Base-by-base conservation (phyloP, 2,797 vertebrate genomes). In the Caiman crocodilus region DNA sequence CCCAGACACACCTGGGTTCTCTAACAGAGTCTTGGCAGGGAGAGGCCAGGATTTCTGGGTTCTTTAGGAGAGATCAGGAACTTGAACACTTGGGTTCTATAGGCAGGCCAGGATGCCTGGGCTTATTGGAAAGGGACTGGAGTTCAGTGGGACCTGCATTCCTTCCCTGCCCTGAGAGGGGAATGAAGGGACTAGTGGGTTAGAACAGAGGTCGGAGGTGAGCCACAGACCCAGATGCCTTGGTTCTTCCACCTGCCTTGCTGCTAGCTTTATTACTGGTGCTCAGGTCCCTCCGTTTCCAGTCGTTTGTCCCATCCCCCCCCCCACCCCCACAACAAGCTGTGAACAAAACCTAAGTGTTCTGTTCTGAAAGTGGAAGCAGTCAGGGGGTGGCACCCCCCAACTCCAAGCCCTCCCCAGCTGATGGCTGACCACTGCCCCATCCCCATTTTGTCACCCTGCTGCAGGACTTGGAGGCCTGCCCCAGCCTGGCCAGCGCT, bases 381-480 rank as follows among this genome's bases (percentile, higher is more conserved):
- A 42, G 7, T 42, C 42, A 42, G 42, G 9, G 42, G 9, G 7
- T 42, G 26, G 28, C 26, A 25, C 63, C 28, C 4, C 63, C 14
- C 14, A 13, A 2, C 17, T 26, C 26, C 60, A 42, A 42, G 42
- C 42, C 42, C 42, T 42, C 61, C 81, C 81, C 69, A 35, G 57
- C 50, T 32, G 57, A 42, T 28, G 8, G n/a, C 59, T 88, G 82
- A 89, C 65, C 69, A 77, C 30, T 4, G 35, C 26, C 69, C 75
- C 88, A 61, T 67, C 69, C 88, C 21, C 93, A 79, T 93, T 93
- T 85, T 94, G 86, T 89, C 90, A 60, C 61, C 94, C 87, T 89
- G 82, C 85, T 92, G 85, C 88, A 96, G 94, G 95, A 96, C 90
- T 93, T 90, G 60, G 90, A 94, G 67, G 87, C 57, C 81, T 94